Evolutionary conservation across 2,113 vertebrate genomes (phyloP).

Genomic region (Lates calcarifer): DNA sequence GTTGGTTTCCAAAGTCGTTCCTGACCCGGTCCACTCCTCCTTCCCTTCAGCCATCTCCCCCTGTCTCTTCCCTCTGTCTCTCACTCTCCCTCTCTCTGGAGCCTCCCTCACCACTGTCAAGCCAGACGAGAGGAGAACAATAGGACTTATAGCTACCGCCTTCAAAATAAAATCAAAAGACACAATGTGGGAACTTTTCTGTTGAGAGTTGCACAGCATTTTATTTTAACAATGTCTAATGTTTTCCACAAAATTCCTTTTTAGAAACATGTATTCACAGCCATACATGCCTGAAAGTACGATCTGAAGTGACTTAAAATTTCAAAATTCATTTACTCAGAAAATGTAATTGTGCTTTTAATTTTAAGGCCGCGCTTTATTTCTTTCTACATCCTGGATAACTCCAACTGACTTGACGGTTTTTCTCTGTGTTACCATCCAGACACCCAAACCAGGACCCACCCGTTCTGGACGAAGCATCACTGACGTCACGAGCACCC

Average conservation of each 20-base stretch:
- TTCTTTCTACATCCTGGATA: background rate
- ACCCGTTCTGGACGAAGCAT: conserved; percentile 21
- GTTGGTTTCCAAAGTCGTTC: conserved; percentile 7
- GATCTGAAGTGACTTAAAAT: too few relatives aligned
- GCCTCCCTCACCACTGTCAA: conserved; percentile 26
- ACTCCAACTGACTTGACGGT: background rate
- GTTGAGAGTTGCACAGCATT: background rate
- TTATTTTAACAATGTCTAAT: background rate
- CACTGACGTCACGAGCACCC: conserved; percentile 62
- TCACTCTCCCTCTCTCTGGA: conserved; percentile 27
- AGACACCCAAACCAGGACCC: conserved; percentile 41
- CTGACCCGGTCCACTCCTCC: conserved; percentile 56
- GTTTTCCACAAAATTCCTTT: background rate
- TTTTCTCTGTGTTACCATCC: background rate
- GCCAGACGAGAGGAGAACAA: too few relatives aligned
- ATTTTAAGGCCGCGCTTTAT: background rate
- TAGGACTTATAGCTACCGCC: background rate
- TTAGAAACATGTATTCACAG: background rate
- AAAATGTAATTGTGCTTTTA: conserved; percentile 39
- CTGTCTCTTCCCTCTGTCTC: conserved; percentile 31
- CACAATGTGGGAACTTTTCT: background rate
- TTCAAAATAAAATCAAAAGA: conserved; percentile 70
- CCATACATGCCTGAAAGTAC: background rate
- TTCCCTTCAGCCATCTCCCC: conserved; percentile 63
- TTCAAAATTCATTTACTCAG: background rate